Percentiles rank a stretch among this genome's conserved stretches.
phyloP scores from a whole-genome alignment of 2,113 vertebrate genomes.

The Pholis gunnellus region DNA sequence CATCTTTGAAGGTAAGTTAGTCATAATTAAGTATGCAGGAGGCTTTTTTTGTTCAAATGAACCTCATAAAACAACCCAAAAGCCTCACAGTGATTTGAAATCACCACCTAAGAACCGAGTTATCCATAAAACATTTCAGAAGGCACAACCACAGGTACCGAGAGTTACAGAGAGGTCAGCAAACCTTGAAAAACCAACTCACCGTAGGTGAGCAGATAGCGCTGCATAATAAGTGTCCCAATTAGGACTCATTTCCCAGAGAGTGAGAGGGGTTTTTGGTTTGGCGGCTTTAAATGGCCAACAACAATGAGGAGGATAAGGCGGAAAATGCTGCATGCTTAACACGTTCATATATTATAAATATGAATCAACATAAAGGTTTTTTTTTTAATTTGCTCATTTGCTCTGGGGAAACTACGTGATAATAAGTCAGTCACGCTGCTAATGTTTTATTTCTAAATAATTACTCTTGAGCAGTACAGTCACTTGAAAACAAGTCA shows the following conservation, averaged over 20 bases:
- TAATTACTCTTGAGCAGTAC: constrained; percentile 11
- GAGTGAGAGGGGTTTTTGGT: constrained; percentile 15
- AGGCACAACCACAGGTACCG: background rate
- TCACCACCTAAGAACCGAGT: background rate
- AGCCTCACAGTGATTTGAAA: background rate
- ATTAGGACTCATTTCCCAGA: constrained; percentile 37
- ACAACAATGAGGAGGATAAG: background rate
- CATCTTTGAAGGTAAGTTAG: too few relatives aligned
- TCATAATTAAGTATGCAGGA: background rate
- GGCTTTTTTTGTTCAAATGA: background rate
- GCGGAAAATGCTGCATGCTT: background rate
- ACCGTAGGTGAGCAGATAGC: background rate
- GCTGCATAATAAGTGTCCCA: constrained; percentile 35
- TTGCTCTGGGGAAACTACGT: background rate
- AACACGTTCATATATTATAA: background rate
- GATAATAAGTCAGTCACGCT: constrained; percentile 13
- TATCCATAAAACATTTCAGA: background rate
- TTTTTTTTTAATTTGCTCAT: background rate
- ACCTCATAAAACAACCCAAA: background rate
- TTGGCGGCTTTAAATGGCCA: constrained; percentile 24
- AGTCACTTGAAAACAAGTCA: background rate
- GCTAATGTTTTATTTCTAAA: constrained; percentile 13
- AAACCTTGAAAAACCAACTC: background rate
- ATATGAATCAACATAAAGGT: background rate
- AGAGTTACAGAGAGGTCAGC: background rate